Evolutionary conservation across 2,113 vertebrate genomes (phyloP).

Genomic region (Seriola dumerili): DNA sequence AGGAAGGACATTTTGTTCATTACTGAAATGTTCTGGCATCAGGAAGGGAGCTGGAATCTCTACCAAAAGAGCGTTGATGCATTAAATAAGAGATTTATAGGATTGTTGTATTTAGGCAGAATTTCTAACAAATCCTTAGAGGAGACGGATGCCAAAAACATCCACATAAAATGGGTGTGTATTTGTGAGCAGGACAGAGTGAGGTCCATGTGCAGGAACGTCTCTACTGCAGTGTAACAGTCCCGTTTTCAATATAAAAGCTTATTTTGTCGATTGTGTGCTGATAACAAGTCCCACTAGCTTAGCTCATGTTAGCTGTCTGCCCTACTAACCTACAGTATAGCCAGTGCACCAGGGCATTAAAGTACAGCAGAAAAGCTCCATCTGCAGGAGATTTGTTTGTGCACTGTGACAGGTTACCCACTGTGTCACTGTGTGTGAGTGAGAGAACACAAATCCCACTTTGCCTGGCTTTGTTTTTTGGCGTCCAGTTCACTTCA

Average conservation of each 20-base stretch:
- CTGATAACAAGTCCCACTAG: not conserved
- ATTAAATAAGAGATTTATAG: constrained; percentile 15
- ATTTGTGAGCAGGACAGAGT: not conserved
- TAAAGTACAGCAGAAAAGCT: constrained; percentile 21
- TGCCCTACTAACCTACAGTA: constrained; percentile 10
- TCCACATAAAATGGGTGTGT: not conserved
- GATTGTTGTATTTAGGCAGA: constrained; percentile 32
- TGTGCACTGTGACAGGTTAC: not conserved
- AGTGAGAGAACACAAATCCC: not conserved
- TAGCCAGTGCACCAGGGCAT: not conserved
- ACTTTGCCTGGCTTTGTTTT: not conserved
- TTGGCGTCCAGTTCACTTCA: not conserved
- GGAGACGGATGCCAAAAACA: not conserved
- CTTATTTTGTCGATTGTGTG: not conserved
- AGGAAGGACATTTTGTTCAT: not conserved
- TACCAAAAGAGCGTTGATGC: not conserved
- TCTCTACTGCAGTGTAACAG: not conserved
- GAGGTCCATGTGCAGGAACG: not conserved
- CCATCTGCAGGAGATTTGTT: constrained; percentile 42
- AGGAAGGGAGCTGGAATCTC: not conserved
- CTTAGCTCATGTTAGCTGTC: not conserved
- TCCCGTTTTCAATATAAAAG: not conserved
- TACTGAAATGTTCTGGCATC: not conserved
- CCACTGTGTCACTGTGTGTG: not conserved
- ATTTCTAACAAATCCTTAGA: constrained; percentile 30